These are phyloP conservation scores for Sciurus niger DNA, from an alignment of 2,113 vertebrate species.

Conservation along the genomic window DNA sequence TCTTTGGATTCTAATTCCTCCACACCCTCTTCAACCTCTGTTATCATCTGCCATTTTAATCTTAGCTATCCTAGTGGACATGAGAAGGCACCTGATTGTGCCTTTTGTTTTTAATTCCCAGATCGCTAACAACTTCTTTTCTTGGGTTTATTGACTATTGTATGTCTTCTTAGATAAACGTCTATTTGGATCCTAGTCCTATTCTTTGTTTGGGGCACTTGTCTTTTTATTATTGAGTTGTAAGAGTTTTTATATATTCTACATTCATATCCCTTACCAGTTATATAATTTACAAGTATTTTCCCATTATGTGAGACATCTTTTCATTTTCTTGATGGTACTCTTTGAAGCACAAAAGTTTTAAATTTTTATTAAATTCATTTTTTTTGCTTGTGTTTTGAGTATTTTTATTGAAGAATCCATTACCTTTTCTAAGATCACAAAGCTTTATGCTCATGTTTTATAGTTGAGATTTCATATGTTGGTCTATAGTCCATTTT, in stretches of 20 bases:
- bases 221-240: slow-evolving; percentile 33
- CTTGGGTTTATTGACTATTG: neutral
- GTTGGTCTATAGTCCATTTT: neutral
- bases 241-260: slow-evolving; percentile 23
- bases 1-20: neutral
- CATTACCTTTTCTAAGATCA: neutral
- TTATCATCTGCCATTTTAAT: neutral
- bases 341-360: neutral
- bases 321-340: slow-evolving; percentile 29
- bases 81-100: neutral
- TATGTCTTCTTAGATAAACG: neutral
- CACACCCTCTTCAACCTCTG: neutral
- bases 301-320: neutral
- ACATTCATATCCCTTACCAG: neutral
- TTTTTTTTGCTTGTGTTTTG: neutral
- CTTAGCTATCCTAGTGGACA: neutral
- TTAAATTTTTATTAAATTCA: neutral
- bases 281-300: neutral
- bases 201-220: slow-evolving; percentile 24
- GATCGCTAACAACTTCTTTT: slow-evolving; percentile 31
- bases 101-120: slow-evolving; percentile 51
- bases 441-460: slow-evolving; percentile 5
- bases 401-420: slow-evolving; percentile 28
- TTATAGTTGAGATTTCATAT: neutral
- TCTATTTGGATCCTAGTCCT: neutral